phyloP scores from a whole-genome alignment of 1,140 invertebrate species.

The Trichonephila clavata region DNA sequence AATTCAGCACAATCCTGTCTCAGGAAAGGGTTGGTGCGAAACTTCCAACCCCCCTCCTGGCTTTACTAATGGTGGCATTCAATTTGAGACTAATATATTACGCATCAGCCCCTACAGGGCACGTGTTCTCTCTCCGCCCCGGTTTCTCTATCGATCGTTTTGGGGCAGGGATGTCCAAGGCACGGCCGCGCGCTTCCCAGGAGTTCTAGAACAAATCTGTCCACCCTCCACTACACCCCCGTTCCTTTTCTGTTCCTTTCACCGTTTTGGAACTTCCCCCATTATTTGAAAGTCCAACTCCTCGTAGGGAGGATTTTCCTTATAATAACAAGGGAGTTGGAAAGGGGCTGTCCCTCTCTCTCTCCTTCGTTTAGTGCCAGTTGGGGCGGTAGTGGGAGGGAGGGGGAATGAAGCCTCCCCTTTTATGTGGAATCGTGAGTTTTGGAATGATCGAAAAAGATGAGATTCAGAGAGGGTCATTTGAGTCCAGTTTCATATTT shows the following conservation, averaged over 20 bases:
- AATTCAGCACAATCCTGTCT: constrained; percentile 8
- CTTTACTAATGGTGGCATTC: constrained; percentile 66
- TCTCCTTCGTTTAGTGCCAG: not conserved
- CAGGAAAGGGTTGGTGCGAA: not conserved
- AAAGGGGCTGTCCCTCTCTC: not conserved
- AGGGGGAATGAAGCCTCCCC: not conserved
- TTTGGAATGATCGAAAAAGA: not conserved
- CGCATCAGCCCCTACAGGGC: constrained; percentile 17
- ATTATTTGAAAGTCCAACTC: constrained; percentile 15
- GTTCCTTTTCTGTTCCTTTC: not conserved
- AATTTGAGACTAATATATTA: constrained; percentile 65
- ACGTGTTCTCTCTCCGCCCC: no score
- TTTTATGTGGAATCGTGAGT: not conserved
- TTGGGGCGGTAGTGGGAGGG: no score
- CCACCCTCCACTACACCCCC: not conserved
- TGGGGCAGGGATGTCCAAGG: not conserved
- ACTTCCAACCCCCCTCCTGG: not conserved
- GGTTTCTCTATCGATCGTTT: constrained; percentile 23
- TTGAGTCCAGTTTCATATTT: no score
- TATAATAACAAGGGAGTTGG: constrained; percentile 11
- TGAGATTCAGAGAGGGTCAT: no score
- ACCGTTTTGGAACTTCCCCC: not conserved
- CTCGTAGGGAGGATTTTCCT: constrained; percentile 30
- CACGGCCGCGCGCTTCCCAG: constrained; percentile 9
- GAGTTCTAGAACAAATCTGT: not conserved